Base-by-base conservation (phyloP, 2,888 invertebrate species). In the Caenorhabditis sinica region DNA sequence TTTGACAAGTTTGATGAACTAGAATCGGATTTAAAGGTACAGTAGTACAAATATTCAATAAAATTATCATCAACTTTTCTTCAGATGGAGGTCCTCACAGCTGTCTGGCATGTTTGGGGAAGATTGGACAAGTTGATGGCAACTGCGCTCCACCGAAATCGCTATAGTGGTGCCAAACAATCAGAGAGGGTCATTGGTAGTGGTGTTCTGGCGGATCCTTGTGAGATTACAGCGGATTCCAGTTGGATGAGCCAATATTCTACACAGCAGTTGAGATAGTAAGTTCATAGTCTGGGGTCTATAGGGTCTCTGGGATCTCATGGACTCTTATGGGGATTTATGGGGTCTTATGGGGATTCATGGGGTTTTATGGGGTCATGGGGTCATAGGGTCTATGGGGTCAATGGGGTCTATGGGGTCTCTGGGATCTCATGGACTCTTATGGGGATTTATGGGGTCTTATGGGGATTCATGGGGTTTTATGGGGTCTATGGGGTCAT, bases 91-190 rank as follows among this genome's bases (percentile, higher is more conserved):
- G 74, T 85, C 15, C 69, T 85, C 23, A 66, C 65, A 28, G 68
- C 65, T 11, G 66, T 68, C 17, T 85, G 85, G 85, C 71, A 65
- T 17, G 61, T 79, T 6, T 85, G 82, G 74, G 60, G 71, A 8
- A 61, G 85, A 40, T 33, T 85, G 8, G 82, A 85, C 43, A 71
- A 74, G 20, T 28, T 82, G n/a, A 53, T 77, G 45, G 69, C 68
- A 28, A 77, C 77, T 9, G 77, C 77, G 23, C 51, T 69, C 23
- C 69, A 53, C 11, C 49, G 69, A 30, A 28, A 23, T 3, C 30
- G 36, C 0, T 40, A 68, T 43, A 25, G 61, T 3, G 40, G 53
- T 20, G 77, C 63, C 0, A 69, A 60, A 0, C 0, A 0, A 30
- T 61, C 77, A 0, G 77, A 69, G 2, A 33, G 69, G 20, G 43